Evolutionary conservation across 2,797 vertebrate species (phyloP), one percentile per base, ranked within the genome.

Genomic region (Chrysocyon brachyurus): DNA sequence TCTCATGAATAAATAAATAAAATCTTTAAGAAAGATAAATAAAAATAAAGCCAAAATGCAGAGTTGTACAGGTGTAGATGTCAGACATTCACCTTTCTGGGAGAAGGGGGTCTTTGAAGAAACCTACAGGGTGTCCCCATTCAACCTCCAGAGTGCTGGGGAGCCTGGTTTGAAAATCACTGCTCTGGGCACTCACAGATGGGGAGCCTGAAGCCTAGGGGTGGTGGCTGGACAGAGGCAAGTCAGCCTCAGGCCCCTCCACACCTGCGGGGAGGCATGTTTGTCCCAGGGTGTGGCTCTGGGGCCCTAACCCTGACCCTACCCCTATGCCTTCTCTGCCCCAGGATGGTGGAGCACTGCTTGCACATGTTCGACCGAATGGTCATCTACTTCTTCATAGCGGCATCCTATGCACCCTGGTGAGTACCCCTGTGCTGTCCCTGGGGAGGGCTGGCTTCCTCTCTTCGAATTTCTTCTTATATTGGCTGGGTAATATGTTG

Each of bases 371-470:
- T 99, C 28, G 99, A 99, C 98, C 98, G 99, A 97, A 99, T 99
- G 99, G 99, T 99, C 96, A 99, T 99, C 98, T 99, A 99, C 97
- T 99, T 99, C 99, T 99, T 99, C 99, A 99, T 99, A 0, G 99
- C 99, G 0, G 99, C 99, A 0, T 99, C 99, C 26, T 99, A 99
- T 0, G 99, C 99, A 31, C 99, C 99, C 63, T 99, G 99, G 99
- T 99, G 99, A 99, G 99, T 99, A 97, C 22, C 22, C 17, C 15
- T 16, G 46, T 2, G 31, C 11, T 1, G 9, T 12, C 11, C 75
- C 10, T 2, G 2, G 16, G 26, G 1, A 28, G 26, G 26, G 26
- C 36, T 7, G 59, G 10, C 79, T 40, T n/a, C 40, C 33, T 56
- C 22, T 26, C 10, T 6, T 46, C 0, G 17, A 31, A 9, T n/a